Evolutionary conservation across 2,113 vertebrate species (phyloP), one percentile per base, ranked within the genome.

Genomic region (Melanostigma gelatinosum): DNA sequence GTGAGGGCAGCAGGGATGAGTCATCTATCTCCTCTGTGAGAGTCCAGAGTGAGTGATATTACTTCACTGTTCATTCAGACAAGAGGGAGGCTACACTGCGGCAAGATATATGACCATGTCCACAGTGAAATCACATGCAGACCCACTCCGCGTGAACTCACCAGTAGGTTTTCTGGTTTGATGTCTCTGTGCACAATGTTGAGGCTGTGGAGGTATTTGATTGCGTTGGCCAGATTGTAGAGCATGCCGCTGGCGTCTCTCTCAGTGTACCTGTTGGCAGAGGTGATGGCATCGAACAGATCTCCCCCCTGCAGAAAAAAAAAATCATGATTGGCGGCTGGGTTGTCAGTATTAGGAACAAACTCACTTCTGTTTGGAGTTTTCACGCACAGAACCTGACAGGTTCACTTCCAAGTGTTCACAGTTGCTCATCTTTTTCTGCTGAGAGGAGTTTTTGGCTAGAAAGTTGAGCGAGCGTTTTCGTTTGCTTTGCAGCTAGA

Each of bases 141-240:
- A 40, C 1, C 20, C 62, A 52, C 62, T 55, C 20, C 8, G 27
- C 1, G 12, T 67, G 69, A 20, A 90, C 96, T 96, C 95, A 99
- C 98, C 97, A 99, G 94, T 80, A 99, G 95, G 89, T 99, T 99
- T 86, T 99, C 98, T 0, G 98, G 98, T 88, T 99, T 99, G 94
- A 99, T 99, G 96, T 99, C 98, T 54, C 98, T 96, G 92, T 99
- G 98, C 78, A 99, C 98, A 8, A 99, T 98, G 93, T 99, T 99
- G 90, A 98, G 95, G 93, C 96, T 97, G 88, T 99, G 98, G 88
- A 99, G 97, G 93, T 99, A 99, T 82, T 98, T 99, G 94, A 99
- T 98, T 86, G 98, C 98, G 6, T 96, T 99, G 91, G 96, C 96
- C 91, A 99, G 94, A 90, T 99, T 99, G 93, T 97, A 98, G 72